A percentile compares a stretch with the other conserved stretches of the same genome.
phyloP scores from a whole-genome alignment of 2,888 invertebrate genomes.

The Drosophila rubida region DNA sequence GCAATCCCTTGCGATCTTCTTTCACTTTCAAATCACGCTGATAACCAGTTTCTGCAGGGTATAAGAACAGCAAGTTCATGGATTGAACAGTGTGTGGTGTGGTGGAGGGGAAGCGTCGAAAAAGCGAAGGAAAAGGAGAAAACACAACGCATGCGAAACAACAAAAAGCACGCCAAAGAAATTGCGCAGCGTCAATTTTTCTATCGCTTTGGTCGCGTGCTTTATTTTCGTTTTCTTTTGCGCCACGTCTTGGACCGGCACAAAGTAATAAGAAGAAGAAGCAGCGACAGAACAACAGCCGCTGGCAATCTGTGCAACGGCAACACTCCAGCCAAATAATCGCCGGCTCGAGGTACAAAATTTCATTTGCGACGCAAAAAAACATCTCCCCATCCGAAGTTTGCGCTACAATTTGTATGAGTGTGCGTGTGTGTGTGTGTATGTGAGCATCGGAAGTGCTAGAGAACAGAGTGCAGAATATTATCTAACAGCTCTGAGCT shows the following conservation, averaged over 20 bases:
- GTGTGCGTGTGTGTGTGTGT: conserved; percentile 8
- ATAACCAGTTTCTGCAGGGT: neutral
- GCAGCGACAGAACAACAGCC: conserved; percentile 32
- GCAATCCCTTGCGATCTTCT: neutral
- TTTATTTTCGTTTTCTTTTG: conserved; percentile 62
- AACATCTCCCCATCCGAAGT: conserved; percentile 30
- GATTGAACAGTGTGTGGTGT: neutral
- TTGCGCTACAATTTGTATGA: conserved; percentile 13
- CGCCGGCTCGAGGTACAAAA: conserved; percentile 44
- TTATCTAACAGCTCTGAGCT: conserved; percentile 6
- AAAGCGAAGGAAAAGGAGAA: conserved; percentile 4
- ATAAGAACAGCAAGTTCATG: conserved; percentile 1
- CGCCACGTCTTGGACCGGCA: conserved; percentile 22
- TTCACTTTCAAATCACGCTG: neutral
- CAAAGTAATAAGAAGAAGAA: neutral
- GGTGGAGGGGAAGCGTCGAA: conserved; percentile 6
- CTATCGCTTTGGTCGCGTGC: conserved; percentile 24
- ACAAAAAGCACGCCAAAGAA: conserved; percentile 43
- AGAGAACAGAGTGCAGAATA: neutral
- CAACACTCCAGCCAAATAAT: conserved; percentile 19
- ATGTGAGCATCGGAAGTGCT: conserved; percentile 17
- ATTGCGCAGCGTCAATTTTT: conserved; percentile 65
- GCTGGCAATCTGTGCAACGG: conserved; percentile 21
- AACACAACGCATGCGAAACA: neutral
- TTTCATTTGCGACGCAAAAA: conserved; percentile 56